phyloP scores from a whole-genome alignment of 2,113 vertebrate species.

The Dipodomys ordii region DNA sequence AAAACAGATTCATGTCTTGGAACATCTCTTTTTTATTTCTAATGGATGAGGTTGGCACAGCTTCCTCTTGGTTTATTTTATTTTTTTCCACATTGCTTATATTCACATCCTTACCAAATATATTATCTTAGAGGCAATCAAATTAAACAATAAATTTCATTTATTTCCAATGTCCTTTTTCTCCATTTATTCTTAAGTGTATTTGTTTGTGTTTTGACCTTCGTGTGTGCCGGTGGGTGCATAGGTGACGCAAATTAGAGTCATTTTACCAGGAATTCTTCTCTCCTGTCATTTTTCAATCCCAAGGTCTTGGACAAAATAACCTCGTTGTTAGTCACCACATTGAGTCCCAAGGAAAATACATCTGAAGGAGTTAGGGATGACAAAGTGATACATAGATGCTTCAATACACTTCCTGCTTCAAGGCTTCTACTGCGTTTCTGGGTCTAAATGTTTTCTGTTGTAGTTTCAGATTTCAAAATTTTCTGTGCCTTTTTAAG shows the following conservation, averaged over 20 bases:
- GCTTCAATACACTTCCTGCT: conserved; percentile 76
- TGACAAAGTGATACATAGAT: conserved; percentile 82
- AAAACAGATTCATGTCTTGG: not conserved
- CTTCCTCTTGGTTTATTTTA: not conserved
- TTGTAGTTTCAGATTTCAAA: conserved; percentile 46
- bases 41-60: conserved; percentile 19
- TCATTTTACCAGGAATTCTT: conserved; percentile 74
- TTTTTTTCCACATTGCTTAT: conserved; percentile 57
- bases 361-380: conserved; percentile 74
- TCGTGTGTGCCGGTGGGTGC: not conserved
- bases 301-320: conserved; percentile 85
- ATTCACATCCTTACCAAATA: conserved; percentile 69
- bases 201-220: conserved; percentile 76
- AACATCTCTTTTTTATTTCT: conserved; percentile 47
- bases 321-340: conserved; percentile 84
- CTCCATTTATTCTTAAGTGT: conserved; percentile 60
- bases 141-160: conserved; percentile 78
- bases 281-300: conserved; percentile 81
- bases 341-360: conserved; percentile 83
- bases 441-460: conserved; percentile 62
- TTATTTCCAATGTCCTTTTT: conserved; percentile 67
- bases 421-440: conserved; percentile 78
- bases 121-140: conserved; percentile 75
- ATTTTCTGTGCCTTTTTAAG: not conserved
- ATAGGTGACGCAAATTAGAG: conserved; percentile 10